Evolutionary conservation across 1,140 invertebrate species (phyloP).

Genomic region (Megalonaias nervosa): DNA sequence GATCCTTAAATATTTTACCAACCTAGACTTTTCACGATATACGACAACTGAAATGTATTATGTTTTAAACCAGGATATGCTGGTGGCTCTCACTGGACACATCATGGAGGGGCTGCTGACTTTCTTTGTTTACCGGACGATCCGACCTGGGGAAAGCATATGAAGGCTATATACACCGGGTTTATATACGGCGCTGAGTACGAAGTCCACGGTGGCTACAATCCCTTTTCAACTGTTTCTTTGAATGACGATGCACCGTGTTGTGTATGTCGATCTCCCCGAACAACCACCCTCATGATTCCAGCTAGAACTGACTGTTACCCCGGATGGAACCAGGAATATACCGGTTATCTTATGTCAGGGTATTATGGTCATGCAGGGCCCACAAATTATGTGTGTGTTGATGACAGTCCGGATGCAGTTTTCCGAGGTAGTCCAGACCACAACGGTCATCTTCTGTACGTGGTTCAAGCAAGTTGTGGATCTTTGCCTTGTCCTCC

Average conservation of each 20-base stretch:
- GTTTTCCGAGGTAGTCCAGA: not conserved
- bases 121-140: no score
- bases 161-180: no score
- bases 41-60: no score
- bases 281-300: slow-evolving; percentile 34
- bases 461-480: slow-evolving; percentile 31
- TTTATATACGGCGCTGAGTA: no score
- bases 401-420: slow-evolving; percentile 37
- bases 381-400: slow-evolving; percentile 37
- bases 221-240: no score
- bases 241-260: slow-evolving; percentile 23
- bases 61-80: no score
- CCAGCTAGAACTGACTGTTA: slow-evolving; percentile 32
- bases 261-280: slow-evolving; percentile 30
- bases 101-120: no score
- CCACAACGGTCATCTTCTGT: slow-evolving; percentile 39
- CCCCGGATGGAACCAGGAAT: slow-evolving; percentile 35
- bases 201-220: no score
- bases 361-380: slow-evolving; percentile 11
- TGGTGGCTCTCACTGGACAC: no score
- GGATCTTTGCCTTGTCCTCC: slow-evolving; percentile 43
- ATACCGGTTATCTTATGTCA: slow-evolving; percentile 39
- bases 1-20: no score
- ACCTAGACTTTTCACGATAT: no score
- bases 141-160: no score